A percentile compares a stretch with the other conserved stretches of the same genome.
phyloP scores from a whole-genome alignment of 2,888 invertebrate genomes.

The Empis stercorea region DNA sequence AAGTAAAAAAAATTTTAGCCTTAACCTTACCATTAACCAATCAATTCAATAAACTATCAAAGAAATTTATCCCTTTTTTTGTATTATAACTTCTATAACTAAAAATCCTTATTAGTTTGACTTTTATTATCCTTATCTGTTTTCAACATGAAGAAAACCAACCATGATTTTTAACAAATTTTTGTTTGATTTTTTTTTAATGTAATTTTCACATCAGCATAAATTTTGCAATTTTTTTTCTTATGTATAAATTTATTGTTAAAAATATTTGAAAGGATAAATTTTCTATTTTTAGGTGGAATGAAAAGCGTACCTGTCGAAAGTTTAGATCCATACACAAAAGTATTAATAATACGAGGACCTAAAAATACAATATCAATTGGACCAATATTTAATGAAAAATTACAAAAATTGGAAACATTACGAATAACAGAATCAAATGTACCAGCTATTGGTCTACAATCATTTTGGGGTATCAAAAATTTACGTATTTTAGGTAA shows the following conservation, averaged over 20 bases:
- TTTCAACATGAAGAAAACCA: too few species aligned
- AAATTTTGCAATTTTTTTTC: too few species aligned
- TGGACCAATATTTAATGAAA: conserved; percentile 52
- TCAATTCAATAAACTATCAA: too few species aligned
- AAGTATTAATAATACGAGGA: conserved; percentile 53
- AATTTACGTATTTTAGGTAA: conserved; percentile 39
- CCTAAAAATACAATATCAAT: conserved; percentile 56
- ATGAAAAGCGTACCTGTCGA: conserved; percentile 52
- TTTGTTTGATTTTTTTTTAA: too few species aligned
- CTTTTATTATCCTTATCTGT: too few species aligned
- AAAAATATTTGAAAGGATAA: conserved; percentile 6
- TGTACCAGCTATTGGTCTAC: conserved; percentile 62
- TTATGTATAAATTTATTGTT: conserved; percentile 20
- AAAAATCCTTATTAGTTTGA: too few species aligned
- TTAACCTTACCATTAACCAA: too few species aligned
- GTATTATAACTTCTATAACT: too few species aligned
- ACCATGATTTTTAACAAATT: too few species aligned
- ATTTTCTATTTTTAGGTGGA: conserved; percentile 38
- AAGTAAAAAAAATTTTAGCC: too few species aligned
- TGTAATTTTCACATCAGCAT: too few species aligned
- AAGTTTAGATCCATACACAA: conserved; percentile 48
- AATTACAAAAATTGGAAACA: conserved; percentile 49
- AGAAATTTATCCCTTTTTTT: too few species aligned
- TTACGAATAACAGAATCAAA: conserved; percentile 59
- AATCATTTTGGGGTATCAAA: conserved; percentile 69